Evolutionary conservation across 2,888 invertebrate species (phyloP).

Genomic region (Orthosia cruda): DNA sequence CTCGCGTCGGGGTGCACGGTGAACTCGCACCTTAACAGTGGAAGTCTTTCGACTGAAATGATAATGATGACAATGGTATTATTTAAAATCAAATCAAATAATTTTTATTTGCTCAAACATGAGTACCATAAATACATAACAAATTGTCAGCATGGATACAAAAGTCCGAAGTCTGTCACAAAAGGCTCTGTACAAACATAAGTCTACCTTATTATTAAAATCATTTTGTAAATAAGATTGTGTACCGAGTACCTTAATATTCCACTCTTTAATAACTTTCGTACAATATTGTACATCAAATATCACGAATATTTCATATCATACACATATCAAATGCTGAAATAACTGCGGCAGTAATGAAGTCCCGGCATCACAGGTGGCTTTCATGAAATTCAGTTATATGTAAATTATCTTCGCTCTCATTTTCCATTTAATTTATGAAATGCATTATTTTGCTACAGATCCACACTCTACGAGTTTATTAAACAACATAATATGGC

Average conservation of each 20-base stretch:
- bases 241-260: neutral
- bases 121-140: no score
- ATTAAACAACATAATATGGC: conserved; percentile 29
- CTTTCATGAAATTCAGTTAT: conserved; percentile 62
- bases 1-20: no score
- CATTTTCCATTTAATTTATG: conserved; percentile 62
- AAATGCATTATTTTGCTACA: conserved; percentile 56
- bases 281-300: conserved; percentile 28
- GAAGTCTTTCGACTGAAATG: neutral
- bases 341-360: conserved; percentile 58
- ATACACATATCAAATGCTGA: conserved; percentile 41
- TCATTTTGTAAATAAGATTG: neutral
- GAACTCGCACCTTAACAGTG: neutral
- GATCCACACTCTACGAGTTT: conserved; percentile 14
- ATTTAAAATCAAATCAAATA: no score
- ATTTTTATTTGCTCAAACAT: no score
- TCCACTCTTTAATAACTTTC: conserved; percentile 10
- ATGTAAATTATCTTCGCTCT: conserved; percentile 62
- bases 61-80: neutral
- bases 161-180: no score
- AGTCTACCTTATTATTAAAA: conserved; percentile 5
- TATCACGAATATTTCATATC: conserved; percentile 41
- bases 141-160: no score
- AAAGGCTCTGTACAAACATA: neutral
- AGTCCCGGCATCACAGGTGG: conserved; percentile 54